Evolutionary conservation across 30 jellyfish, hydroid and myxozoan genomes (phyloP), one percentile per base, ranked within the genome.

Genomic region (Catostylus mosaicus): DNA sequence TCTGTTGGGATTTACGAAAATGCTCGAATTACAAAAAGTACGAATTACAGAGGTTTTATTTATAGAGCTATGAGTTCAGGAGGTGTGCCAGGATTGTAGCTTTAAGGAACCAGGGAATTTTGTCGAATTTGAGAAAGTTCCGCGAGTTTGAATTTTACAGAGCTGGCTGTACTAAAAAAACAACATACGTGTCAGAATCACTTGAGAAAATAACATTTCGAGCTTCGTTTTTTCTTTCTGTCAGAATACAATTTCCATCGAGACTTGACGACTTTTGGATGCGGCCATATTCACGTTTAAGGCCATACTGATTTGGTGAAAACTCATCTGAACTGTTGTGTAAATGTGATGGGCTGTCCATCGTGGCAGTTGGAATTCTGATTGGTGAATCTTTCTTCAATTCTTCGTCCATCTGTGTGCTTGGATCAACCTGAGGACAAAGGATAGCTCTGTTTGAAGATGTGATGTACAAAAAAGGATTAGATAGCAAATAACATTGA

Each of bases 361-460:
- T 77, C 37, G 88, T 60, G 9, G 88, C 88, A 20, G 88, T 77
- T 63, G 88, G 88, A 60, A 77, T 77, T 77, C 76, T 36, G 33
- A 77, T 77, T 32, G 47, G 74, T 22, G 85, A 50, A 31, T 73
- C 74, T 33, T 37, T 27, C 43, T 19, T 40, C 27, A 7, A 27
- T 18, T 62, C 74, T 4, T 43, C 82, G 3, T 79, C 78, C 19
- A 34, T 29, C 9, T 63, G 66, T 12, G 37, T 38, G 20, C 59
- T 67, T 1, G 34, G 61, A 67, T 31, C 61, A 33, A 67, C 88
- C 72, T 73, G 74, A 30, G 14, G 31, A 30, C n/a, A n/a, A n/a
- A n/a, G n/a, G n/a, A n/a, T n/a, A n/a, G n/a, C n/a, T n/a, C n/a
- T n/a, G n/a, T n/a, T n/a, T n/a, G n/a, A n/a, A n/a, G n/a, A n/a